Evolutionary conservation across 2,113 vertebrate genomes (phyloP).

Genomic region (Urocolius indicus): DNA sequence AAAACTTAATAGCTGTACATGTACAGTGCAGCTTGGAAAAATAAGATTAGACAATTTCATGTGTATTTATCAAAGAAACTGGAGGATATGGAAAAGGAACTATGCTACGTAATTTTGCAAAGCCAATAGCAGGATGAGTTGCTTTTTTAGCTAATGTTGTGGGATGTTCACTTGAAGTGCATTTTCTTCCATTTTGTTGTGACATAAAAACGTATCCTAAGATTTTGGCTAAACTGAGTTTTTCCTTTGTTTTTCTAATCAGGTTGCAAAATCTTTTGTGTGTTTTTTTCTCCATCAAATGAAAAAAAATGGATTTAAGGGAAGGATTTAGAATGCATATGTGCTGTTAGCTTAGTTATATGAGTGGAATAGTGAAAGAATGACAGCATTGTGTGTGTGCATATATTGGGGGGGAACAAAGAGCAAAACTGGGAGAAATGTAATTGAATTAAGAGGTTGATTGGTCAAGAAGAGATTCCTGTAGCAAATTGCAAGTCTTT

Average conservation of each 20-base stretch:
- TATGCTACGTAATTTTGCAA: neutral
- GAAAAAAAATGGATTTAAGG: neutral
- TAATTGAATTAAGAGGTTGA: neutral
- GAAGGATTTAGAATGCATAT: neutral
- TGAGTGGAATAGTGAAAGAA: neutral
- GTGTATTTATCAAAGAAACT: neutral
- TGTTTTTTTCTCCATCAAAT: neutral
- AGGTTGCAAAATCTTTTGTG: neutral
- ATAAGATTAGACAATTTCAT: neutral
- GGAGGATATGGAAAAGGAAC: neutral
- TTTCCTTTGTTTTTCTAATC: neutral
- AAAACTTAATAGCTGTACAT: neutral
- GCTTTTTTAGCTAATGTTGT: neutral
- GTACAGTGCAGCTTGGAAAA: neutral
- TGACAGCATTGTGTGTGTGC: neutral
- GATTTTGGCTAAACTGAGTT: neutral
- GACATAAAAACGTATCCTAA: neutral
- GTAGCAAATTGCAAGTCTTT: neutral
- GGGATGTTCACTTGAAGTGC: neutral
- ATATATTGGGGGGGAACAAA: neutral
- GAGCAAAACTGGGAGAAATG: neutral
- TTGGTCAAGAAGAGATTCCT: neutral
- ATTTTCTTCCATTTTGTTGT: neutral
- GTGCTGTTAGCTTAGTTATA: neutral
- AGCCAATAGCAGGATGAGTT: neutral